Conservation (phyloP, 2,113 vertebrate species). For the Pituophis catenifer region DNA sequence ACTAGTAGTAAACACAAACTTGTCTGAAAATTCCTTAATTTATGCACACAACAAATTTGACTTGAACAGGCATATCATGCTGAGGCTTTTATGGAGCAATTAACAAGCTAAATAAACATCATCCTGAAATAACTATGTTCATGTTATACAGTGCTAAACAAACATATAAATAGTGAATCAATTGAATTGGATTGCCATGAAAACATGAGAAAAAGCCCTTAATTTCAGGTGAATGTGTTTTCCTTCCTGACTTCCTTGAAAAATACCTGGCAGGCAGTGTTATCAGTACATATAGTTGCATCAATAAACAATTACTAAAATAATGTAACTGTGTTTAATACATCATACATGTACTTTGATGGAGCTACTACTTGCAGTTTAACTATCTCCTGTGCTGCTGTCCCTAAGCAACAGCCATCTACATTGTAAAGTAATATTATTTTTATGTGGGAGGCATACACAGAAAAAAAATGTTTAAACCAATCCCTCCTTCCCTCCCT, state of each 20-base stretch:
- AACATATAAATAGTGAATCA: background rate
- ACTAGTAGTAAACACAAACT: conserved; percentile 2
- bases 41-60: conserved; percentile 15
- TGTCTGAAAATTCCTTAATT: conserved; percentile 9
- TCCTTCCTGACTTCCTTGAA: background rate
- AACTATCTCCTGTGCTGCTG: background rate
- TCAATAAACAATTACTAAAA: background rate
- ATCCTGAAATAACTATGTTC: conserved; percentile 12
- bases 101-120: conserved; percentile 17
- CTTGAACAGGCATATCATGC: conserved; percentile 33
- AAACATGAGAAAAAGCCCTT: background rate
- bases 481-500: background rate
- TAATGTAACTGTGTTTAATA: too few species aligned
- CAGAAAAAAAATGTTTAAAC: background rate
- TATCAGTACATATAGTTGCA: background rate
- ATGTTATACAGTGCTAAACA: background rate
- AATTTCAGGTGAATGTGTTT: background rate
- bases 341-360: background rate
- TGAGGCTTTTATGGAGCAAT: conserved; percentile 41
- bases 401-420: background rate
- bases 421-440: background rate
- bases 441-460: background rate
- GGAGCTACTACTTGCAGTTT: background rate
- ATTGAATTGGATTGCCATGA: background rate
- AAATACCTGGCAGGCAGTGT: background rate